These are phyloP conservation scores for Cyclargus thomasi DNA, from an alignment of 1,140 invertebrate genomes.

Conservation along the genomic window DNA sequence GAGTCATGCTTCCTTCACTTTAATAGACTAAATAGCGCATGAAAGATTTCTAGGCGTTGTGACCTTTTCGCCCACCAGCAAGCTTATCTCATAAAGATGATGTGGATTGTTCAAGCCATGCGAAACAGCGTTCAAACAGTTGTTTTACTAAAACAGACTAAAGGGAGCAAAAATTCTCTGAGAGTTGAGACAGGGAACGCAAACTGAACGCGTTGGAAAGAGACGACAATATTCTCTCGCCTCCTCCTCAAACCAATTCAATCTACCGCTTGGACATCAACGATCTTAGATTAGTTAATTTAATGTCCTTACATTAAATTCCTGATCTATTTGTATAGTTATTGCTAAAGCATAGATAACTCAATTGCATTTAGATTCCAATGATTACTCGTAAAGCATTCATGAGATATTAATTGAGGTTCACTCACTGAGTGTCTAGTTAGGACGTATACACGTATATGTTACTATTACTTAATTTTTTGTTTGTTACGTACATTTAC, in stretches of 20 bases:
- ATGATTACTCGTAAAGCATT: background rate
- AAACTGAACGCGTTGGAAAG: background rate
- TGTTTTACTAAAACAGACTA: constrained; percentile 3
- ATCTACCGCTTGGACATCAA: background rate
- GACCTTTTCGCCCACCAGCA: background rate
- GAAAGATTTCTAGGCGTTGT: background rate
- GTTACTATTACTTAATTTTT: too few species aligned
- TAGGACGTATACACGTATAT: too few species aligned
- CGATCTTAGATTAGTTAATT: constrained; percentile 1
- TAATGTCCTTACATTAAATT: constrained; percentile 3
- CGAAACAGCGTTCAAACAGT: background rate
- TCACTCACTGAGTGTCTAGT: too few species aligned
- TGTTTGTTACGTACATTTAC: too few species aligned
- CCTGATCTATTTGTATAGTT: background rate
- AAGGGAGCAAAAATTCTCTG: background rate
- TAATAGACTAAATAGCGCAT: too few species aligned
- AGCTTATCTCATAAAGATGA: constrained; percentile 1
- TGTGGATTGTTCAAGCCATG: background rate
- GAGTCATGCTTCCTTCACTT: too few species aligned
- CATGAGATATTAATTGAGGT: too few species aligned
- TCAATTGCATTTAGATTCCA: background rate
- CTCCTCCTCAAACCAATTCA: background rate
- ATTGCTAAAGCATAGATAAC: background rate
- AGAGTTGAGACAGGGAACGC: background rate
- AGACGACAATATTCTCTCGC: background rate